Base-by-base conservation (phyloP, 2,888 invertebrate species). In the Drosophila kanekoi region DNA sequence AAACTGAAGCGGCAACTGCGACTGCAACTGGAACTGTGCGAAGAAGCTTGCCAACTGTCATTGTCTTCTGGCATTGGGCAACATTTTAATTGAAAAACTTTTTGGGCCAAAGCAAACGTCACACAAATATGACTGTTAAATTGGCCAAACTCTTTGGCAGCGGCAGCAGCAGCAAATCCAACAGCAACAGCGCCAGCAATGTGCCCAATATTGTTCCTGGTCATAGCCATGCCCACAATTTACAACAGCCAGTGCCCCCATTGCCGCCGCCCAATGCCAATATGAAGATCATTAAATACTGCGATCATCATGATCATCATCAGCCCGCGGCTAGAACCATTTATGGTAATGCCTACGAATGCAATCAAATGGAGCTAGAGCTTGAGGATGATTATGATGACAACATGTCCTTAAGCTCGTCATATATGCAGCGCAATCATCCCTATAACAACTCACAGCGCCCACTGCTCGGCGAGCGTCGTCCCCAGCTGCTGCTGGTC, bases 381-480 rank as follows among this genome's bases (percentile, higher is more conserved):
- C 47, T 48, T 1, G 79, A 70, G 13, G 79, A 86, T 23, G 87
- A 91, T 66, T 80, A 90, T 60, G 81, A 86, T 72, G 73, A 83
- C 74, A 65, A 72, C 45, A 72, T 77, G 72, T 80, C 83, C 14
- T 10, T 80, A 0, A 73, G 77, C 43, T 80, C 85, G 65, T 81
- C 81, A 20, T 87, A 89, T 74, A 90, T 91, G 82, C 86, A 91
- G 77, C 91, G 91, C 60, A 91, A 90, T 79, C 92, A 92, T 89
- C 91, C 91, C 16, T 92, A 88, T 66, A 92, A 92, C 79, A 91
- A 89, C 58, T 91, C 91, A 5, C 91, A 92, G 74, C 89, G 92
- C 40, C 92, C 92, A 18, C 75, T 92, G 62, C 79, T 92, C 52
- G 87, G 85, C 73, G 89, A 91, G 66, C 82, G 90, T 10, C 80